Conservation (phyloP, 23 tunicate species). For the Oikopleura vanhoeffeni region DNA sequence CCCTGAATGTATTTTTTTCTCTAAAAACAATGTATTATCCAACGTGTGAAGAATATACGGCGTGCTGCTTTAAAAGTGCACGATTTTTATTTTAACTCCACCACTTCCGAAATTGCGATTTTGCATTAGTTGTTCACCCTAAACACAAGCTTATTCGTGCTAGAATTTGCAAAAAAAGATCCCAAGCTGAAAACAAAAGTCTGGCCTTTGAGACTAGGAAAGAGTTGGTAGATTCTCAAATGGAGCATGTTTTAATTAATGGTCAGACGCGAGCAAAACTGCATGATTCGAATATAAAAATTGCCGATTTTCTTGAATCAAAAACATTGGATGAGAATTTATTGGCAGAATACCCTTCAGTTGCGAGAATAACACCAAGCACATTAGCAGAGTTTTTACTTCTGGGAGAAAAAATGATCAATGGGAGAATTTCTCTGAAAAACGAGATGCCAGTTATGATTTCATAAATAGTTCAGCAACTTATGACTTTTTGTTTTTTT, state of each 20-base stretch:
- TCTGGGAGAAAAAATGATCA: background rate
- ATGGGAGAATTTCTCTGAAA: background rate
- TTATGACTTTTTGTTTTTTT: too few species aligned
- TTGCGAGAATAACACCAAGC: background rate
- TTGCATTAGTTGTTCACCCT: too few species aligned
- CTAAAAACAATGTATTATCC: too few species aligned
- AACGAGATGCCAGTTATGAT: background rate
- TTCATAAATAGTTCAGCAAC: too few species aligned
- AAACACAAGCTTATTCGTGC: background rate
- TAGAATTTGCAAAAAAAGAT: background rate
- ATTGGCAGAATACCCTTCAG: background rate
- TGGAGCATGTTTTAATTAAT: background rate
- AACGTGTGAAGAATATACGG: too few species aligned
- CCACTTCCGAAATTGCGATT: too few species aligned
- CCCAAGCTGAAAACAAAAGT: background rate
- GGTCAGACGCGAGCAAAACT: background rate
- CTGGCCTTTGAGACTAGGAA: background rate
- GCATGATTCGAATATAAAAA: background rate
- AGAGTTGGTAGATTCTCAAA: background rate
- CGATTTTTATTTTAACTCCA: too few species aligned
- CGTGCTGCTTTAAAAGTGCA: too few species aligned
- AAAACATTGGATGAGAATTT: background rate
- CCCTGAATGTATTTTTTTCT: too few species aligned
- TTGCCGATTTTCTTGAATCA: background rate
- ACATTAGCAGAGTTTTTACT: background rate